Evolutionary conservation across 2,888 invertebrate genomes (phyloP).

Genomic region (Chloroclystis v-ata): DNA sequence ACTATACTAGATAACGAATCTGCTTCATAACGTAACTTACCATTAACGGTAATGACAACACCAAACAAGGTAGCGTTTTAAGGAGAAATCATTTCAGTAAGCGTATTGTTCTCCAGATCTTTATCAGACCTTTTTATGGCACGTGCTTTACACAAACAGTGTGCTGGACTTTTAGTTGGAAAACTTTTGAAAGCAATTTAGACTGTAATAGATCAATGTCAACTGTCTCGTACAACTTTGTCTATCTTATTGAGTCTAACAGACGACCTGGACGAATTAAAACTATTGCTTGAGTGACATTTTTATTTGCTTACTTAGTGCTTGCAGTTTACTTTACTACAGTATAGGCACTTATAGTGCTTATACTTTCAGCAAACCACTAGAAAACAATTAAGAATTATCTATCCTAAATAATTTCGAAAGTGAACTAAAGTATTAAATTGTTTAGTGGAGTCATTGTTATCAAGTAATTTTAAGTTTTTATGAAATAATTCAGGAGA

Average conservation of each 20-base stretch:
- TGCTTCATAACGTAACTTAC: constrained; percentile 26
- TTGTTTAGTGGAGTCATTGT: too few species aligned
- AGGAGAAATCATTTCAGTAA: constrained; percentile 20
- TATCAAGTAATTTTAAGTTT: too few species aligned
- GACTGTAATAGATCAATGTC: background rate
- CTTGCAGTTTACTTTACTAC: too few species aligned
- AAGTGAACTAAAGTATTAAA: too few species aligned
- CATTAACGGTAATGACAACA: constrained; percentile 24
- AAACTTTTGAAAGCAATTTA: constrained; percentile 2
- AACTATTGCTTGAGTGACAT: background rate
- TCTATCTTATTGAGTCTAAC: background rate
- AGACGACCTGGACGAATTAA: too few species aligned
- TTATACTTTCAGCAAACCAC: too few species aligned
- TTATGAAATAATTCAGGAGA: too few species aligned
- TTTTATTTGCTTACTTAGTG: background rate
- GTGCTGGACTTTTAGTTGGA: constrained; percentile 2
- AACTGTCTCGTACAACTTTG: background rate
- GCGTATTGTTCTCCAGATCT: constrained; percentile 25
- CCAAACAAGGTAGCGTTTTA: constrained; percentile 24
- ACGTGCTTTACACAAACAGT: constrained; percentile 7
- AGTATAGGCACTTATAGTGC: too few species aligned
- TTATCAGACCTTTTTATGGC: constrained; percentile 21
- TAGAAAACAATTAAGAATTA: too few species aligned
- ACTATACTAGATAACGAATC: background rate
- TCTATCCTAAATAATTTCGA: too few species aligned